Conservation (phyloP, 1,140 invertebrate species). For the Bilobella aurantiaca region DNA sequence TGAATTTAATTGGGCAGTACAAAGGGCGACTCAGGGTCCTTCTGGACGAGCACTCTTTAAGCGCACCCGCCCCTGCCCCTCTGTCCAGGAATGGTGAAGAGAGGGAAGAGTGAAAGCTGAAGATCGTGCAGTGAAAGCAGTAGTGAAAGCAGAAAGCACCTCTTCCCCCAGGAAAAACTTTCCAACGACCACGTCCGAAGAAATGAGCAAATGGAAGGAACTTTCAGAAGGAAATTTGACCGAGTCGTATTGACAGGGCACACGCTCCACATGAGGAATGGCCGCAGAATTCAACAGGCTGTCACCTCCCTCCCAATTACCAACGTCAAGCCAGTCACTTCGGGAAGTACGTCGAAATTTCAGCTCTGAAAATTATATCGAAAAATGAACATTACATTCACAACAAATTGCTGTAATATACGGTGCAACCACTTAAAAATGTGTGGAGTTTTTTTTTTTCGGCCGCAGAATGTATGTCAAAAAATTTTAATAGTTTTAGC, state of each 20-base stretch:
- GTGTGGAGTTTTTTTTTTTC: no score
- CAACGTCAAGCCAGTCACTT: constrained; percentile 30
- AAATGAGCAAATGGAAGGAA: constrained; percentile 28
- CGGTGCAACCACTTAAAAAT: no score
- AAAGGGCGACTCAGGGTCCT: neutral
- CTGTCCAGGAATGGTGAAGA: no score
- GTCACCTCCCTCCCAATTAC: constrained; percentile 30
- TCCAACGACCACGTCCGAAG: constrained; percentile 22
- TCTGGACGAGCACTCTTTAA: neutral
- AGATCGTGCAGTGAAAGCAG: constrained; percentile 1
- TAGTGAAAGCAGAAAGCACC: constrained; percentile 13
- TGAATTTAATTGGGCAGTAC: neutral
- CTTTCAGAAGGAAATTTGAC: constrained; percentile 26
- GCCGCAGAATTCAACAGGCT: constrained; percentile 24
- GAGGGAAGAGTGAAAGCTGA: no score
- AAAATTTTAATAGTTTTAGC: neutral
- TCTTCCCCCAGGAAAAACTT: constrained; percentile 31
- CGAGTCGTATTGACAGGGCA: constrained; percentile 33
- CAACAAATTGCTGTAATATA: no score
- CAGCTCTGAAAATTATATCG: constrained; percentile 21
- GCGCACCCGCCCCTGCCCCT: no score
- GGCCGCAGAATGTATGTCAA: no score
- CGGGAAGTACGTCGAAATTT: constrained; percentile 24
- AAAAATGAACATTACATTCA: constrained; percentile 1
- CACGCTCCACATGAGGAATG: constrained; percentile 29